Percentiles rank a stretch among this genome's conserved stretches.
These are phyloP conservation scores for Drosophila monieri DNA, from an alignment of 2,888 invertebrate genomes.

Conservation along the genomic window DNA sequence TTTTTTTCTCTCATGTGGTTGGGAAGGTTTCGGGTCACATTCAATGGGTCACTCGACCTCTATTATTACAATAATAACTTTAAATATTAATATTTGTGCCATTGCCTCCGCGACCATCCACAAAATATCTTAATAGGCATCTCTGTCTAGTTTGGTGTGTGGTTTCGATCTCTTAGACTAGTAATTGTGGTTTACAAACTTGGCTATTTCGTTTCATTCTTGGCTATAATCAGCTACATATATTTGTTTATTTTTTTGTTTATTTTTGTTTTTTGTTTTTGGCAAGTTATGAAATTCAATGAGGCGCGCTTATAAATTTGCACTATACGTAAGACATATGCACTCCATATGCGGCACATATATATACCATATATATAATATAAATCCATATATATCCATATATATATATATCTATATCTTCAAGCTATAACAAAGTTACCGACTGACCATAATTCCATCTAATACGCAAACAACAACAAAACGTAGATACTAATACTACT, in stretches of 20 bases:
- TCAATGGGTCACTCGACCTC: constrained; percentile 24
- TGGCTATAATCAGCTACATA: constrained; percentile 14
- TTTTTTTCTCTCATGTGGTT: no score
- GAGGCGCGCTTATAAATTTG: constrained; percentile 37
- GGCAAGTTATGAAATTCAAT: constrained; percentile 22
- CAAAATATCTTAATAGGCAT: constrained; percentile 20
- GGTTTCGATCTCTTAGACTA: constrained; percentile 6
- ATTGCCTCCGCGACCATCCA: constrained; percentile 12
- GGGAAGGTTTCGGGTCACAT: constrained; percentile 17
- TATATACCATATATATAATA: constrained; percentile 18
- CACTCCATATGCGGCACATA: constrained; percentile 6
- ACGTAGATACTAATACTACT: constrained; percentile 35
- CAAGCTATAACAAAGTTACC: constrained; percentile 52
- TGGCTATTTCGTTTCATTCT: constrained; percentile 23
- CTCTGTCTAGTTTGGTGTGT: constrained; percentile 20
- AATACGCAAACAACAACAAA: constrained; percentile 60
- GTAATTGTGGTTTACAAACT: constrained; percentile 30
- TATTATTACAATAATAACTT: constrained; percentile 24
- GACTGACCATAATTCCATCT: constrained; percentile 5
- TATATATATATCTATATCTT: constrained; percentile 45
- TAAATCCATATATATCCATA: constrained; percentile 6
- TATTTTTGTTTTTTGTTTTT: background rate
- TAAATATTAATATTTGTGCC: constrained; percentile 50
- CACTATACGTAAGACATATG: constrained; percentile 35
- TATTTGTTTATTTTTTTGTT: background rate